Conservation (phyloP, 2,113 vertebrate genomes). For the Notarius lentiginosus region DNA sequence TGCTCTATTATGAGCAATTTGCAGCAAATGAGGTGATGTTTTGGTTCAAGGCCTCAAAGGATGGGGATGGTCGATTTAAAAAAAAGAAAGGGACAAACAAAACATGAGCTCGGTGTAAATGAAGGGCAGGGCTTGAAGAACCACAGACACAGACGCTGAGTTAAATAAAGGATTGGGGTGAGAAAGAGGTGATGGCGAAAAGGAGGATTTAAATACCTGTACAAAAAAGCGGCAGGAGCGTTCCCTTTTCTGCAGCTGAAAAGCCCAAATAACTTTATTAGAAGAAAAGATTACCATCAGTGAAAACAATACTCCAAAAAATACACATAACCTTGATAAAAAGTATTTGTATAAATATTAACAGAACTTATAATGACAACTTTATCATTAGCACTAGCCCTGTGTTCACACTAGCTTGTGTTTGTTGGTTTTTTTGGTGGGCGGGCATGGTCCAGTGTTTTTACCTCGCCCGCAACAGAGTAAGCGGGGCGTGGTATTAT, state of each 20-base stretch:
- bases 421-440: not conserved
- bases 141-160: not conserved
- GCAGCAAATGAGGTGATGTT: constrained; percentile 3
- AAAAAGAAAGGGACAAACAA: not conserved
- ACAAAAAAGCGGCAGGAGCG: constrained; percentile 98
- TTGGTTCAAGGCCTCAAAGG: constrained; percentile 38
- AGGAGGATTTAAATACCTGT: constrained; percentile 82
- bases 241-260: constrained; percentile 99
- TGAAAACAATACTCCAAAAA: not conserved
- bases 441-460: not conserved
- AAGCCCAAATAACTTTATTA: constrained; percentile 70
- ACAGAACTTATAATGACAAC: not conserved
- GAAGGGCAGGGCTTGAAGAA: constrained; percentile 12
- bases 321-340: constrained; percentile 59
- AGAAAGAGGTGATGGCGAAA: not conserved
- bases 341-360: not conserved
- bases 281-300: not conserved
- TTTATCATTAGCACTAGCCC: not conserved
- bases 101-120: constrained; percentile 3
- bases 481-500: no score
- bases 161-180: not conserved
- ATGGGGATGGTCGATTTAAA: not conserved
- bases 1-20: constrained; percentile 33
- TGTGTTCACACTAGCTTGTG: not conserved
- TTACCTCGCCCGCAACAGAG: no score